A percentile compares a stretch with the other conserved stretches of the same genome.
Evolutionary conservation across 2,113 vertebrate genomes (phyloP).

Genomic region (Tricholaema leucomelas): DNA sequence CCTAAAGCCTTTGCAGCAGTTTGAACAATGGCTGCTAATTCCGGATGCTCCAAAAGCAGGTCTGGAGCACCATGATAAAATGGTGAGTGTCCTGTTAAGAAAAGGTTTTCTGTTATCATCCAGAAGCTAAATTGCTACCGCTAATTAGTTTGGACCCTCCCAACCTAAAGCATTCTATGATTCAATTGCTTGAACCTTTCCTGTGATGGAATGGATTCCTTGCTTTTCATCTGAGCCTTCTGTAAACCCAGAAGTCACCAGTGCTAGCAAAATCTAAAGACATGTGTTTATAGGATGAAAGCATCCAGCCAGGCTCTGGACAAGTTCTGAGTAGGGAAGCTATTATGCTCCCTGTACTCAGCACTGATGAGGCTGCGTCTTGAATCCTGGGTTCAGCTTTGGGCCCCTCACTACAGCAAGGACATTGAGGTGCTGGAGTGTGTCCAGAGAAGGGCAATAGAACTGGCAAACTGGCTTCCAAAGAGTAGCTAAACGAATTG

Average conservation of each 20-base stretch:
- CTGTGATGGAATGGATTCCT: neutral
- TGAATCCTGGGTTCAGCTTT: no score
- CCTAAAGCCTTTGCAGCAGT: neutral
- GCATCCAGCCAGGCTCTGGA: neutral
- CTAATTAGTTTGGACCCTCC: neutral
- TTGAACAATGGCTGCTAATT: neutral
- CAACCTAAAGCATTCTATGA: no score
- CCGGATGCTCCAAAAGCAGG: neutral
- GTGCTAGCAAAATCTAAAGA: neutral
- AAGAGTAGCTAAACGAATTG: no score
- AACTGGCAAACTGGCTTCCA: no score
- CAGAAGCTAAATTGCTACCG: neutral
- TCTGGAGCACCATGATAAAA: neutral
- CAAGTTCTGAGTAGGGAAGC: neutral
- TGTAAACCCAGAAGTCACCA: neutral
- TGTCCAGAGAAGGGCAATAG: no score
- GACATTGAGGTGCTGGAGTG: no score
- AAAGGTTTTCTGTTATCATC: neutral
- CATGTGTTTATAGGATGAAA: neutral
- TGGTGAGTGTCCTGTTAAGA: neutral
- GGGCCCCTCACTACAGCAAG: no score
- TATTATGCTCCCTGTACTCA: no score
- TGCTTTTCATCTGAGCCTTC: neutral
- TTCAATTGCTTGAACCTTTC: neutral
- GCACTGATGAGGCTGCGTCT: no score